Base-by-base conservation (phyloP, 2,888 invertebrate species). In the Perdita meconis region DNA sequence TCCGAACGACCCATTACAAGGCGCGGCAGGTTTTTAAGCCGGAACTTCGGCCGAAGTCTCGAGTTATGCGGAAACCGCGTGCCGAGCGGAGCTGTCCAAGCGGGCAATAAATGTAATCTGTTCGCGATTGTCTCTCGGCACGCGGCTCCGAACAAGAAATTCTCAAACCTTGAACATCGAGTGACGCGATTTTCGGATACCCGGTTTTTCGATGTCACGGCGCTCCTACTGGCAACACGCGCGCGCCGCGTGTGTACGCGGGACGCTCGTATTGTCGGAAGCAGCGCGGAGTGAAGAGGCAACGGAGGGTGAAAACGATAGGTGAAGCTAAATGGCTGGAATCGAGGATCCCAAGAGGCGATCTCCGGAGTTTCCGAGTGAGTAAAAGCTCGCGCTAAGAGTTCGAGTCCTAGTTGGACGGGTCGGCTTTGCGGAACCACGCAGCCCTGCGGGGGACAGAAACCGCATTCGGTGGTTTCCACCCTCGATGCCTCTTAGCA, bases 21-120 rank as follows among this genome's bases (percentile, higher is more conserved):
- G 30, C 70, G 68, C 76, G 61, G 30, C 38, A 83, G 84, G 76
- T 80, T 66, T 75, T 75, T 59, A 55, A 10, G 16, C 10, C 36
- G 50, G 10, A 16, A 16, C 26, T 38, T 30, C 22, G 64, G 51
- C 73, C 60, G 36, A 30, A 40, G 19, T 42, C 55, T 38, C 57
- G 57, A 59, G 50, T 36, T 64, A 50, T 53, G 50, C 13, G 19
- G 64, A 6, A 51, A 36, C 55, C 19, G 55, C 36, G 12, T 6
- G 10, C 22, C 22, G 47, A 22, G 47, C 16, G 16, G 47, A 10
- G 22, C 22, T 19, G n/a, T 16, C 44, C 44, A 19, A 10, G 44
- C 19, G 44, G 2, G 44, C 44, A 19, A 19, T 47, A 47, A 47
- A 19, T 19, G 47, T 47, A 47, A 47, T 47, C 47, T 47, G 12